These are phyloP conservation scores for Synanthedon myopaeformis DNA, from an alignment of 2,888 invertebrate species.

Conservation along the genomic window DNA sequence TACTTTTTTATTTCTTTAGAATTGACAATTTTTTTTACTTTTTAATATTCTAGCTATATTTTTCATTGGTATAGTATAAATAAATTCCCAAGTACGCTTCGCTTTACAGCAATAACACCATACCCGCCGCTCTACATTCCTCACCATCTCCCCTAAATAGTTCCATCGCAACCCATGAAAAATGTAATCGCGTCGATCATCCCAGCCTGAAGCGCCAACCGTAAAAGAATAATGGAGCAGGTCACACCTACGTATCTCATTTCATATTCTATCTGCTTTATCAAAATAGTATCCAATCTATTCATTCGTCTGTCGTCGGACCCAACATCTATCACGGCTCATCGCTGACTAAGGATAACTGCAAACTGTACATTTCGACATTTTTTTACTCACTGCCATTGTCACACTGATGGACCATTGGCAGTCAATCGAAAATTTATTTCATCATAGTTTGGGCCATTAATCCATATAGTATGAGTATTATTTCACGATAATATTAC, in stretches of 20 bases:
- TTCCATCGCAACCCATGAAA: constrained; percentile 39
- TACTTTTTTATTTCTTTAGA: too few relatives aligned
- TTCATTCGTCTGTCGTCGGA: constrained; percentile 11
- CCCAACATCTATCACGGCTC: constrained; percentile 10
- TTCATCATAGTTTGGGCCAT: too few relatives aligned
- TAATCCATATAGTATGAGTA: too few relatives aligned
- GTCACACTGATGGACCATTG: background rate
- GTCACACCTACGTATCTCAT: constrained; percentile 31
- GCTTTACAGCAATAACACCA: background rate
- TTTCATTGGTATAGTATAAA: too few relatives aligned
- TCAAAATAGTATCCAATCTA: constrained; percentile 32
- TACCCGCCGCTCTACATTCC: background rate
- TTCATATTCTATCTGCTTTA: constrained; percentile 32
- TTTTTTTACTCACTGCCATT: background rate
- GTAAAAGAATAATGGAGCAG: constrained; percentile 26
- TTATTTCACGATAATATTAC: too few relatives aligned
- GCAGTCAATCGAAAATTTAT: background rate
- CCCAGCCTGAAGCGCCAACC: constrained; percentile 20
- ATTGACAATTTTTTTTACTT: too few relatives aligned
- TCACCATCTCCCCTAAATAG: constrained; percentile 22
- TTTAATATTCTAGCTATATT: too few relatives aligned
- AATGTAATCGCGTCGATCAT: constrained; percentile 44
- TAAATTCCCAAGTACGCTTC: background rate
- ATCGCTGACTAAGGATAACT: constrained; percentile 10
- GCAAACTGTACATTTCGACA: constrained; percentile 2